Conservation (phyloP, 2,113 vertebrate genomes). For the Eclectus roratus region DNA sequence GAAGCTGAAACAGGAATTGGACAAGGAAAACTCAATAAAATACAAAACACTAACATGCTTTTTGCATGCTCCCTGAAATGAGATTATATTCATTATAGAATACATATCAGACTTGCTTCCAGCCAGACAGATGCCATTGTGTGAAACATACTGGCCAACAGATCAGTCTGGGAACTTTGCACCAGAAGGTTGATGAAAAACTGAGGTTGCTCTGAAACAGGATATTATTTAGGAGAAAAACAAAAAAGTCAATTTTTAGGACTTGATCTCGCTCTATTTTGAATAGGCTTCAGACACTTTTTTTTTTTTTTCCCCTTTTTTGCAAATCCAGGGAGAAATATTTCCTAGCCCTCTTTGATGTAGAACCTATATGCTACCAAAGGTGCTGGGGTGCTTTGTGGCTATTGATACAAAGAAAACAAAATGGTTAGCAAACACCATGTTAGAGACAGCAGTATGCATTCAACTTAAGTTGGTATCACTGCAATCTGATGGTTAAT, state of each 20-base stretch:
- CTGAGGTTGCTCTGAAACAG: neutral
- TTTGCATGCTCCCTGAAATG: neutral
- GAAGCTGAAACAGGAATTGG: neutral
- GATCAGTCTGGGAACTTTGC: neutral
- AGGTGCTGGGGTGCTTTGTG: neutral
- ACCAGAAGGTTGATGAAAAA: neutral
- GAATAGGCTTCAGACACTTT: neutral
- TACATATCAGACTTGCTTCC: neutral
- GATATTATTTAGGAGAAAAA: fast-evolving
- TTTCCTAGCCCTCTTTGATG: neutral
- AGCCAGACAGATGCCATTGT: neutral
- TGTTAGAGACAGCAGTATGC: neutral
- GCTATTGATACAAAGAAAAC: neutral
- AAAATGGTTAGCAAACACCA: neutral
- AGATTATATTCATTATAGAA: neutral
- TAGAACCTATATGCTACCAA: neutral
- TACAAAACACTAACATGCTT: neutral
- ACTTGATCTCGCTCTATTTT: neutral
- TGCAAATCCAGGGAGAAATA: neutral
- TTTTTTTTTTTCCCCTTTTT: neutral
- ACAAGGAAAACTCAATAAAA: neutral
- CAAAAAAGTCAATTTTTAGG: neutral
- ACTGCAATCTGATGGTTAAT: neutral
- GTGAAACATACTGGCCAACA: slow-evolving; percentile 10
- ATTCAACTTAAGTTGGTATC: neutral